Conservation (phyloP, 2,113 vertebrate species). For the Brachirus orientalis region DNA sequence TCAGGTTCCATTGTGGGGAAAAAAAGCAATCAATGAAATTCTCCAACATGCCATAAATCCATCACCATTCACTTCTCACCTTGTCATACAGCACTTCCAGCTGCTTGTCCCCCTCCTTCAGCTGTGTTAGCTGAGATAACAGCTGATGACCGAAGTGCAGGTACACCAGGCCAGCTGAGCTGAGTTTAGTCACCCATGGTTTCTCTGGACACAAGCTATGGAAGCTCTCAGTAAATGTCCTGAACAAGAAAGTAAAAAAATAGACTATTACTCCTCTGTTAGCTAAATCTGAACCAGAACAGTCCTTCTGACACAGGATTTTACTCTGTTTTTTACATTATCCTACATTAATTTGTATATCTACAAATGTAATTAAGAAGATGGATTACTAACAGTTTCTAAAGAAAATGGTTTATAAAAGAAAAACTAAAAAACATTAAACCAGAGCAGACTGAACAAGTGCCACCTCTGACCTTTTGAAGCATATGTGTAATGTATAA, state of each 20-base stretch:
- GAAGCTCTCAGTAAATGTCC: slow-evolving; percentile 89
- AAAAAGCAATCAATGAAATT: slow-evolving; percentile 22
- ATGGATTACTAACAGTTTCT: too few species aligned
- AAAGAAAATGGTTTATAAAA: background rate
- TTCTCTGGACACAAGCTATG: slow-evolving; percentile 87
- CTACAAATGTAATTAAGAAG: too few species aligned
- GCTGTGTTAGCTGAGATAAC: slow-evolving; percentile 82
- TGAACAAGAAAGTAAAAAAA: slow-evolving; percentile 50
- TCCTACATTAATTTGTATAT: background rate
- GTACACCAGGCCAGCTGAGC: slow-evolving; percentile 93
- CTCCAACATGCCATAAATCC: slow-evolving; percentile 2
- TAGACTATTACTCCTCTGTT: background rate
- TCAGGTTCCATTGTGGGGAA: slow-evolving; percentile 3
- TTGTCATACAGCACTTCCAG: slow-evolving; percentile 89
- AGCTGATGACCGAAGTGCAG: slow-evolving; percentile 89
- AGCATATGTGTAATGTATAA: too few species aligned
- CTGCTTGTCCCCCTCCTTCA: slow-evolving; percentile 78
- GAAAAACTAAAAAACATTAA: background rate
- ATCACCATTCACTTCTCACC: slow-evolving; percentile 69
- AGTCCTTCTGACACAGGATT: background rate
- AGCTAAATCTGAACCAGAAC: background rate
- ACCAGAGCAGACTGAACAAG: too few species aligned
- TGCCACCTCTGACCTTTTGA: too few species aligned
- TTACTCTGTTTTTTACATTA: background rate
- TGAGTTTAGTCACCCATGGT: slow-evolving; percentile 93